A percentile compares a stretch with the other conserved stretches of the same genome.
Conservation (phyloP, 2,113 vertebrate species). For the Anarhynchus alexandrinus region DNA sequence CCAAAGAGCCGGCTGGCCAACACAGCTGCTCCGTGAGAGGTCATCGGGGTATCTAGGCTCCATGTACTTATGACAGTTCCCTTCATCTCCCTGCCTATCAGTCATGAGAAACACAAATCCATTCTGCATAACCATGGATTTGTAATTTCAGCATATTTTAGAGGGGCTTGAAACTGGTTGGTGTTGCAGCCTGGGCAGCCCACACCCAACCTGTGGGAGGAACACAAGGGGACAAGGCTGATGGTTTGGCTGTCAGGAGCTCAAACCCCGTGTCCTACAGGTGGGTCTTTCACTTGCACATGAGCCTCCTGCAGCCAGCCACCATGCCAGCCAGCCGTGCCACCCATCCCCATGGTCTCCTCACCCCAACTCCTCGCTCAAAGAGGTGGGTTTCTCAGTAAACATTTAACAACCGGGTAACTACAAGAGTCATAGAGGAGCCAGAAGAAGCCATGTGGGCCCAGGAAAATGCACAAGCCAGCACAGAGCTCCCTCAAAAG, state of each 20-base stretch:
- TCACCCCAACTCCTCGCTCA: accelerated
- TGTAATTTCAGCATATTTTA: background rate
- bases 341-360: background rate
- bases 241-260: background rate
- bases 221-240: background rate
- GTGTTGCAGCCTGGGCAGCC: background rate
- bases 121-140: background rate
- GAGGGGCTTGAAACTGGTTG: background rate
- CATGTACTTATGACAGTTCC: background rate
- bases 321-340: no score
- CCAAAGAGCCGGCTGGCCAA: background rate
- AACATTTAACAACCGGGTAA: background rate
- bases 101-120: background rate
- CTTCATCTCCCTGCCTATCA: background rate
- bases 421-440: background rate
- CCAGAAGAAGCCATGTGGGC: background rate
- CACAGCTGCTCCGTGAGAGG: accelerated
- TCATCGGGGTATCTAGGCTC: background rate
- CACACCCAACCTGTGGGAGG: background rate
- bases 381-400: background rate
- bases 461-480: background rate
- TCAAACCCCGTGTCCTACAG: background rate
- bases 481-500: background rate
- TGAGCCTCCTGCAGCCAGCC: background rate
- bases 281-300: background rate